Evolutionary conservation across 2,888 invertebrate genomes (phyloP).

Genomic region (Ashinkailepas kermadecensis): DNA sequence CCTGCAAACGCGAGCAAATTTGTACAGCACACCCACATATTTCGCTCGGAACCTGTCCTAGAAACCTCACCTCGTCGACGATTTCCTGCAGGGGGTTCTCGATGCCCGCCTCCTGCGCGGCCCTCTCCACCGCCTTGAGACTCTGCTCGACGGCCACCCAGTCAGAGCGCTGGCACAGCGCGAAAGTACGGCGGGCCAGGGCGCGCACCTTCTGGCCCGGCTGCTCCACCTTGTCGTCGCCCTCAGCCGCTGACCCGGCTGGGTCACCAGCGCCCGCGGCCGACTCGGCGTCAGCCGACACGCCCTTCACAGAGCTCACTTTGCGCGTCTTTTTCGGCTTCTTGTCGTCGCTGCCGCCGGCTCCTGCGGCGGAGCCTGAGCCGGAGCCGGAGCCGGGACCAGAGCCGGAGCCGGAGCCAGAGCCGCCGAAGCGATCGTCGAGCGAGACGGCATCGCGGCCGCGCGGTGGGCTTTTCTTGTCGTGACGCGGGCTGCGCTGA

Average conservation of each 20-base stretch:
- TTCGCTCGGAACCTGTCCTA: no score
- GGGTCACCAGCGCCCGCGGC: not conserved
- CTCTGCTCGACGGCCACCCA: conserved; percentile 23
- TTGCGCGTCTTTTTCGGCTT: conserved; percentile 7
- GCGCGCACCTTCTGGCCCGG: not conserved
- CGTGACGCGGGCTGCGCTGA: not conserved
- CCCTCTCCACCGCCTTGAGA: conserved; percentile 2
- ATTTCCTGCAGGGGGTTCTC: not conserved
- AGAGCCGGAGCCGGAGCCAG: not conserved
- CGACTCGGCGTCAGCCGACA: not conserved
- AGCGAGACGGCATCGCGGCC: not conserved
- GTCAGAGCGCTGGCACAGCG: conserved; percentile 15
- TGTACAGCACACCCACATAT: no score
- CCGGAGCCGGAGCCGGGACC: not conserved
- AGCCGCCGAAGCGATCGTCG: not conserved
- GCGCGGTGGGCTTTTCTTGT: not conserved
- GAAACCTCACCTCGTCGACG: conserved; percentile 6
- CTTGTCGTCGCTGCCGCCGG: not conserved
- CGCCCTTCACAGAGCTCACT: not conserved
- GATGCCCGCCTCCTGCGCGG: not conserved
- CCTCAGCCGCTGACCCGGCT: not conserved
- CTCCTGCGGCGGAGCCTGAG: not conserved
- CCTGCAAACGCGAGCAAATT: no score
- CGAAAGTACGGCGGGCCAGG: not conserved
- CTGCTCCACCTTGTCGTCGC: not conserved